phyloP scores from a whole-genome alignment of 2,797 vertebrate genomes.

The Lophius americanus region DNA sequence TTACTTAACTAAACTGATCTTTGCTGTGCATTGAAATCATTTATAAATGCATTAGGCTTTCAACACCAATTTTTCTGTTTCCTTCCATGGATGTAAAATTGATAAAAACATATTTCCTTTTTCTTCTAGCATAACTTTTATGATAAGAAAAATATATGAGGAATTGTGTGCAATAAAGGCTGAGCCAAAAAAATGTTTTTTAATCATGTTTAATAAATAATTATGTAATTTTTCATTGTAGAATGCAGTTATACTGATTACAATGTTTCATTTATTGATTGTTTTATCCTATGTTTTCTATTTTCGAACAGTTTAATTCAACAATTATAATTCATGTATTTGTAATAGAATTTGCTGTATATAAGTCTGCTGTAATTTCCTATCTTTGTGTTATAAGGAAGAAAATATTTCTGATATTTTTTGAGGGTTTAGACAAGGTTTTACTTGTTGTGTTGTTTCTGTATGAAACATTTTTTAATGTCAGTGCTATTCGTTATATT shows the following conservation, averaged over 20 bases:
- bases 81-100: conserved; percentile 42
- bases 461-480: conserved; percentile 71
- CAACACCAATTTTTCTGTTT: conserved; percentile 18
- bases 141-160: conserved; percentile 24
- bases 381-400: conserved; percentile 60
- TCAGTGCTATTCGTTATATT: conserved; percentile 57
- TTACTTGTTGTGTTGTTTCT: conserved; percentile 81
- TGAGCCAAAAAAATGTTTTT: conserved; percentile 74
- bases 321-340: conserved; percentile 53
- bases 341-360: conserved; percentile 72
- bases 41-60: conserved; percentile 25
- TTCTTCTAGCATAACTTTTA: conserved; percentile 21
- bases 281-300: conserved; percentile 51
- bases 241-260: conserved; percentile 42
- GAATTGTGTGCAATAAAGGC: conserved; percentile 65
- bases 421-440: conserved; percentile 82
- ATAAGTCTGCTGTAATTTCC: conserved; percentile 66
- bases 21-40: conserved; percentile 61
- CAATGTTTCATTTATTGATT: conserved; percentile 52
- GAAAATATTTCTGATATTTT: conserved; percentile 68
- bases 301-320: conserved; percentile 40
- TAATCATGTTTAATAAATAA: conserved; percentile 28
- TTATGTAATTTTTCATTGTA: conserved; percentile 51
- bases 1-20: conserved; percentile 42
- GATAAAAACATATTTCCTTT: conserved; percentile 19